These are phyloP conservation scores for Spilogale gracilis DNA, from an alignment of 2,113 vertebrate genomes.

Conservation along the genomic window DNA sequence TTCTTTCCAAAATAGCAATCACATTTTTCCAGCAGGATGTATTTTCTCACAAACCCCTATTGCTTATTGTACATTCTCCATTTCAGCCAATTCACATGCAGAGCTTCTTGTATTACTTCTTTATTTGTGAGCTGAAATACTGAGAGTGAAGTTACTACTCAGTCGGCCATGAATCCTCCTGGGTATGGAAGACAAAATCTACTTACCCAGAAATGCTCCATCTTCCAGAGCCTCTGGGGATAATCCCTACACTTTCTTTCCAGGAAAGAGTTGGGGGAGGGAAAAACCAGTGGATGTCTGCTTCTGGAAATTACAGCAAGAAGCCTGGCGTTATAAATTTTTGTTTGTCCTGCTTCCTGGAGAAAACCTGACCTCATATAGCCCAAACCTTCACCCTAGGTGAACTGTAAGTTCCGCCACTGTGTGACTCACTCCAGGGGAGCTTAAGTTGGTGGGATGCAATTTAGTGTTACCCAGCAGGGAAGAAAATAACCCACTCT, in stretches of 20 bases:
- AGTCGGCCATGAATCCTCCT: slow-evolving; percentile 44
- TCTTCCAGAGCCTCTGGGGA: slow-evolving; percentile 48
- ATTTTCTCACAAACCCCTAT: slow-evolving; percentile 53
- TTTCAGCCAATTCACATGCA: background rate
- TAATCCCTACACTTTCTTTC: slow-evolving; percentile 55
- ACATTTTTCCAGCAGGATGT: slow-evolving; percentile 34
- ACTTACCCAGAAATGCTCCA: slow-evolving; percentile 52
- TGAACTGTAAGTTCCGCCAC: slow-evolving; percentile 67
- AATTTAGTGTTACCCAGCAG: slow-evolving; percentile 78
- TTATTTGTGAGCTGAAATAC: slow-evolving; percentile 62
- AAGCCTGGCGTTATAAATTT: slow-evolving; percentile 55
- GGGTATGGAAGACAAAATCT: background rate
- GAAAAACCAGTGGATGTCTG: background rate
- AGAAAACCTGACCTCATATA: slow-evolving; percentile 67
- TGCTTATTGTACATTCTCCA: slow-evolving; percentile 42
- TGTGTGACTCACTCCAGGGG: slow-evolving; percentile 65
- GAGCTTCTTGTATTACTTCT: slow-evolving; percentile 54
- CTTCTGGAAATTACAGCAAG: slow-evolving; percentile 51
- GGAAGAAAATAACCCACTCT: slow-evolving; percentile 69
- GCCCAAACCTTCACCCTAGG: slow-evolving; percentile 41
- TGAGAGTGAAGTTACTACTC: slow-evolving; percentile 67
- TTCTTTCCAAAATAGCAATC: slow-evolving; percentile 62
- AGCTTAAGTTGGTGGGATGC: slow-evolving; percentile 55
- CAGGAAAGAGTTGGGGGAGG: background rate
- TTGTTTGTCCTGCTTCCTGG: slow-evolving; percentile 61